These are phyloP conservation scores for Mionectes macconnelli DNA, from an alignment of 2,113 vertebrate genomes.

Conservation along the genomic window DNA sequence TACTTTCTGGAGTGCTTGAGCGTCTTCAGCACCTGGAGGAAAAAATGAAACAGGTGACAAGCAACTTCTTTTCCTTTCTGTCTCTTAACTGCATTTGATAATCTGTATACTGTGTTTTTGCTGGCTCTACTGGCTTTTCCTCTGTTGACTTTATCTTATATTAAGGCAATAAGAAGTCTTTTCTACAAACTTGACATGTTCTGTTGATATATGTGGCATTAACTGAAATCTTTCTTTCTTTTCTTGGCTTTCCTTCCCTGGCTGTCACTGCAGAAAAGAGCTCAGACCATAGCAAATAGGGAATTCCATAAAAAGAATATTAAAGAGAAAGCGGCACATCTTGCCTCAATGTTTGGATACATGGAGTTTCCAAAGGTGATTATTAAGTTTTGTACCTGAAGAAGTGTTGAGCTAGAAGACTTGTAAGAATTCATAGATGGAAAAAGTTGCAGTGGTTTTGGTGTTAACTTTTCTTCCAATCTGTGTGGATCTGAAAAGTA, in stretches of 20 bases:
- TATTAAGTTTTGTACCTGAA: slow-evolving; percentile 54
- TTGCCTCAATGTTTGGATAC: slow-evolving; percentile 86
- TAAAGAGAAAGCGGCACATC: slow-evolving; percentile 93
- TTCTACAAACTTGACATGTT: background rate
- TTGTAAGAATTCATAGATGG: background rate
- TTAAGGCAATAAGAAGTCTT: background rate
- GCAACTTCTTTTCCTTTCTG: slow-evolving; percentile 49
- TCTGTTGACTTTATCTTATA: background rate
- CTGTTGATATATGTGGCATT: background rate
- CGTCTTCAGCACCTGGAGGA: slow-evolving; percentile 93
- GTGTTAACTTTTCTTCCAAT: background rate
- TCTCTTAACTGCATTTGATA: background rate
- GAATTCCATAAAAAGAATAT: slow-evolving; percentile 96
- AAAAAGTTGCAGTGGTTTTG: background rate
- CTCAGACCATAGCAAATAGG: slow-evolving; percentile 88
- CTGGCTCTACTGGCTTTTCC: background rate
- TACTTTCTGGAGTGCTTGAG: slow-evolving; percentile 86
- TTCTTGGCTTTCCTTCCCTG: slow-evolving; percentile 37
- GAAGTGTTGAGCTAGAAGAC: background rate
- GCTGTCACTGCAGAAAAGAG: slow-evolving; percentile 84
- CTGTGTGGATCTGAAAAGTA: background rate
- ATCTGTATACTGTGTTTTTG: background rate
- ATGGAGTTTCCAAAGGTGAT: slow-evolving; percentile 86
- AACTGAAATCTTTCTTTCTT: slow-evolving; percentile 36
- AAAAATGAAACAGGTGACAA: slow-evolving; percentile 90